These are phyloP conservation scores for Osmerus mordax DNA, from an alignment of 2,113 vertebrate genomes.

Conservation along the genomic window DNA sequence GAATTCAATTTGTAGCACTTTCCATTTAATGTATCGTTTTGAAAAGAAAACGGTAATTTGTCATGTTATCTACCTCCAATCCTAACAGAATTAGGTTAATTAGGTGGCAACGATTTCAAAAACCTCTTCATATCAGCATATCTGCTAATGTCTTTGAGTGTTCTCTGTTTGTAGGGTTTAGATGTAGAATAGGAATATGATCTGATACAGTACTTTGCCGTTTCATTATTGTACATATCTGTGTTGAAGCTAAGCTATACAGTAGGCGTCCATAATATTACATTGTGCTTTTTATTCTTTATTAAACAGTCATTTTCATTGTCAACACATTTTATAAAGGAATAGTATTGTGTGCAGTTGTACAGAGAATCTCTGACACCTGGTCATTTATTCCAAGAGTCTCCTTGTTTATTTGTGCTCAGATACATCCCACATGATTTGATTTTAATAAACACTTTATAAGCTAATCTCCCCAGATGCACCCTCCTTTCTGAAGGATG, in stretches of 20 bases:
- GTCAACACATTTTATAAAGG: no score
- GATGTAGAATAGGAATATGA: constrained; percentile 61
- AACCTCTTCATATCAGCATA: constrained; percentile 59
- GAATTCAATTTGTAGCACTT: constrained; percentile 72
- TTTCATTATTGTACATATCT: constrained; percentile 45
- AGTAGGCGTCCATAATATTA: no score
- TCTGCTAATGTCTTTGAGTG: constrained; percentile 66
- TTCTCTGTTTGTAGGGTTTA: constrained; percentile 62
- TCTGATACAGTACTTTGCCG: constrained; percentile 53
- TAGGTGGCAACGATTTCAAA: constrained; percentile 69
- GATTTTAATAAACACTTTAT: constrained; percentile 19
- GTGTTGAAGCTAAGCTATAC: no score
- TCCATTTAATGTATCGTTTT: constrained; percentile 71
- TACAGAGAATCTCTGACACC: no score
- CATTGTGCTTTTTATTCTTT: no score
- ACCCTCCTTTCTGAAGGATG: neutral
- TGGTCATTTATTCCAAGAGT: no score
- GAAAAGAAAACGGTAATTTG: constrained; percentile 77
- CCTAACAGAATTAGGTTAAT: constrained; percentile 79
- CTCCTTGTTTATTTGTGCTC: no score
- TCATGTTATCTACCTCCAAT: constrained; percentile 73
- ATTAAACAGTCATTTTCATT: no score
- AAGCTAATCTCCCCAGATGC: neutral
- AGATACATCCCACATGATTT: neutral
- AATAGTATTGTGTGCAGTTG: no score